Base-by-base conservation (phyloP, 2,797 vertebrate genomes). In the Euthynnus affinis region DNA sequence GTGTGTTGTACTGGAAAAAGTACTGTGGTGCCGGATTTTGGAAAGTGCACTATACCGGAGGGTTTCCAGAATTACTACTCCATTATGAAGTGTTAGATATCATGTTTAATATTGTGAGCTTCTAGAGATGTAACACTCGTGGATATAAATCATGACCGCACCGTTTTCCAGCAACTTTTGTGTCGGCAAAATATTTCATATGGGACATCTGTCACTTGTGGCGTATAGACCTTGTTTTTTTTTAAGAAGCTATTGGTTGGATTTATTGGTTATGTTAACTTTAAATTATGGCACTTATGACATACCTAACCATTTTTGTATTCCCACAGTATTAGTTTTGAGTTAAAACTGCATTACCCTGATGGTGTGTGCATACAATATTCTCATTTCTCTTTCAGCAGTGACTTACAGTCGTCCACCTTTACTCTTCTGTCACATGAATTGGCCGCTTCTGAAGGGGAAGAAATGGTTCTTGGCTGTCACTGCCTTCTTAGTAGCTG, bases 401-500 rank as follows among this genome's bases (percentile, higher is more conserved):
- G 59, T 44, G 74, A 73, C 23, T 58, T 65, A 52, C 49, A 74
- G 40, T 53, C 25, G 57, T 64, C 57, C n/a, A 51, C 58, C 44
- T 76, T 46, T 76, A 57, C 71, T 29, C 52, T 34, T 60, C 66
- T 48, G 59, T 63, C 73, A 81, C 70, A 72, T 77, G 58, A 77
- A 59, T 49, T 22, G 29, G 57, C 52, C 7, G 20, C 23, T 15
- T 20, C 34, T 74, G 23, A 64, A 48, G 15, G 53, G 40, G 63
- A 70, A 61, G 29, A 75, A 64, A 37, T 2, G 3, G 79, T 86
- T 83, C 80, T 87, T 70, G 70, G 90, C 87, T 81, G 86, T 66
- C 29, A 84, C 85, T 87, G 83, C 74, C 18, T 14, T 68, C 7
- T 76, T 73, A 51, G 76, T 82, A 59, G n/a, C 67, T 64, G 71